A percentile compares a stretch with the other conserved stretches of the same genome.
phyloP scores from a whole-genome alignment of 2,797 vertebrate species.

The Cossypha dichroa region DNA sequence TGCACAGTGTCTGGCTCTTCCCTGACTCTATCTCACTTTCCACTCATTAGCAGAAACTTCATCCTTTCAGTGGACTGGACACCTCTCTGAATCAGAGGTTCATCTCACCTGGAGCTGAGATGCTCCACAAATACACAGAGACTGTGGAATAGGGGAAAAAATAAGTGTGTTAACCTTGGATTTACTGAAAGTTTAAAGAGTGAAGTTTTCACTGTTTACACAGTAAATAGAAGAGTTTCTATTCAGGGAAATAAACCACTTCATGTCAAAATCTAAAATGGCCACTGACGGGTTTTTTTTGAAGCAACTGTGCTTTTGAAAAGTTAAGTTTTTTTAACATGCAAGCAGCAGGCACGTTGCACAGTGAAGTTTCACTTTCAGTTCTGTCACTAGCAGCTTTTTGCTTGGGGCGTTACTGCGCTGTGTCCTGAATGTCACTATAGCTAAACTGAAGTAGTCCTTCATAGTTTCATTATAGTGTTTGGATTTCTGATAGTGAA shows the following conservation, averaged over 20 bases:
- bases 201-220: neutral
- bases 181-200: neutral
- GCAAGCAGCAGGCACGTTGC: neutral
- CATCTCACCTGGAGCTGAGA: neutral
- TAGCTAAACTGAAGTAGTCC: neutral
- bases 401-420: neutral
- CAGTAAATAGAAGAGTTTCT: neutral
- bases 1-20: neutral
- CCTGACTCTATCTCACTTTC: neutral
- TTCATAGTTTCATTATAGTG: neutral
- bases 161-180: neutral
- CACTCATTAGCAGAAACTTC: neutral
- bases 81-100: neutral
- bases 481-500: neutral
- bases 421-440: neutral
- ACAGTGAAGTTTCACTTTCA: neutral
- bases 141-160: neutral
- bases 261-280: neutral
- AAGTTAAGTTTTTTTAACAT: neutral
- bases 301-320: neutral
- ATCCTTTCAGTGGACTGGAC: neutral
- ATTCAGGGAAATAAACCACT: neutral
- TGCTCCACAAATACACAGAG: neutral
- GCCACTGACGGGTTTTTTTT: neutral
- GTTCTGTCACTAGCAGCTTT: neutral